These are phyloP conservation scores for Acropternis orthonyx DNA, from an alignment of 2,797 vertebrate species.

Conservation along the genomic window DNA sequence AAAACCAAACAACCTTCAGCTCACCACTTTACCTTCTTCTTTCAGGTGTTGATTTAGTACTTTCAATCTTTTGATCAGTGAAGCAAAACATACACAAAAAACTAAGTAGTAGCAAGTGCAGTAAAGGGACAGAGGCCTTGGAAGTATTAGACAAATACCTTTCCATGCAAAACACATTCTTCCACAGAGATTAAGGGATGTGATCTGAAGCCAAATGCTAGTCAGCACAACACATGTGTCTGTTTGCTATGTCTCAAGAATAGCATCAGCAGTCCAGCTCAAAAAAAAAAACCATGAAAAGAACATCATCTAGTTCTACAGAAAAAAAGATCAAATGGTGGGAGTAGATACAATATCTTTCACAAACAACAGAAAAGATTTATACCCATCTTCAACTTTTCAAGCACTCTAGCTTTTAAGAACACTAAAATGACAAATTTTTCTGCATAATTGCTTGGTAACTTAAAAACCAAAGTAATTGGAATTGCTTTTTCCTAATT, in stretches of 20 bases:
- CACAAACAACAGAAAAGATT: background rate
- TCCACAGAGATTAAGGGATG: background rate
- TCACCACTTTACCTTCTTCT: background rate
- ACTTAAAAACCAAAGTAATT: background rate
- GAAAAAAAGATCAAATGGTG: background rate
- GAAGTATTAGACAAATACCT: background rate
- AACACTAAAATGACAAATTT: background rate
- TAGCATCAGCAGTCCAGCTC: background rate
- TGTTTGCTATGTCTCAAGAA: background rate
- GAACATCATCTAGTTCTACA: background rate
- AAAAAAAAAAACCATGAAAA: background rate
- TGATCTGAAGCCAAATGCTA: background rate
- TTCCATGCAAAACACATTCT: background rate
- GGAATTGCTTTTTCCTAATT: slow-evolving; percentile 3
- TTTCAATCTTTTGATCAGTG: background rate
- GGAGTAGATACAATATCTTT: background rate
- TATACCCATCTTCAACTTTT: background rate
- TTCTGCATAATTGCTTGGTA: background rate
- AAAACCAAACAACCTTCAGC: background rate
- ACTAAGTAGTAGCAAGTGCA: background rate
- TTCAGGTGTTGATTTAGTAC: background rate
- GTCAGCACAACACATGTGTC: background rate
- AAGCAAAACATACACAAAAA: background rate
- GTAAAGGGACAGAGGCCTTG: background rate
- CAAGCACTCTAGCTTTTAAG: background rate